Evolutionary conservation across 2,113 vertebrate genomes (phyloP).

Genomic region (Lophochroa leadbeateri): DNA sequence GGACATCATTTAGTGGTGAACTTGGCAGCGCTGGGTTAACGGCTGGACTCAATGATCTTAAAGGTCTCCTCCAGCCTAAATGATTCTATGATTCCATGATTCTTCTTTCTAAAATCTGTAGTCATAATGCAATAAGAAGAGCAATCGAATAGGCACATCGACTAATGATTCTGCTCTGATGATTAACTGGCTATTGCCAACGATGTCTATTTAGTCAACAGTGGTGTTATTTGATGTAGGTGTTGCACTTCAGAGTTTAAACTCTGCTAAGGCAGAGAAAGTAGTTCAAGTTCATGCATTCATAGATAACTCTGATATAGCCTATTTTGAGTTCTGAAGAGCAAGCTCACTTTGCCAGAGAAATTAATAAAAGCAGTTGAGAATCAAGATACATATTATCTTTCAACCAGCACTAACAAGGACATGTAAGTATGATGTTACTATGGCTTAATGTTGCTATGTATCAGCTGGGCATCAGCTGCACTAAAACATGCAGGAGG

Average conservation of each 20-base stretch:
- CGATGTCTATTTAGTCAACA: neutral
- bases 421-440: slow-evolving; percentile 4
- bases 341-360: neutral
- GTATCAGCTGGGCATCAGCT: neutral
- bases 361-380: slow-evolving; percentile 11
- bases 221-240: neutral
- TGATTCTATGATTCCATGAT: neutral
- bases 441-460: neutral
- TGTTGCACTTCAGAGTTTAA: neutral
- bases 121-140: neutral
- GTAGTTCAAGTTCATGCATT: neutral
- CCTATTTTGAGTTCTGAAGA: neutral
- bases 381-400: neutral
- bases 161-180: neutral
- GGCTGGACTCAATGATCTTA: neutral
- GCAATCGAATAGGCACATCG: neutral
- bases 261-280: neutral
- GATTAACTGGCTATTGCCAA: neutral
- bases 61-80: neutral
- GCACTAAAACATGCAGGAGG: neutral
- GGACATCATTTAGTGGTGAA: neutral
- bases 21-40: neutral
- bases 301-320: neutral
- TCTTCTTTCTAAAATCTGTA: neutral
- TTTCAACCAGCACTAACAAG: slow-evolving; percentile 24